Evolutionary conservation across 2,113 vertebrate genomes (phyloP).

Genomic region (Psittacara wagleri): DNA sequence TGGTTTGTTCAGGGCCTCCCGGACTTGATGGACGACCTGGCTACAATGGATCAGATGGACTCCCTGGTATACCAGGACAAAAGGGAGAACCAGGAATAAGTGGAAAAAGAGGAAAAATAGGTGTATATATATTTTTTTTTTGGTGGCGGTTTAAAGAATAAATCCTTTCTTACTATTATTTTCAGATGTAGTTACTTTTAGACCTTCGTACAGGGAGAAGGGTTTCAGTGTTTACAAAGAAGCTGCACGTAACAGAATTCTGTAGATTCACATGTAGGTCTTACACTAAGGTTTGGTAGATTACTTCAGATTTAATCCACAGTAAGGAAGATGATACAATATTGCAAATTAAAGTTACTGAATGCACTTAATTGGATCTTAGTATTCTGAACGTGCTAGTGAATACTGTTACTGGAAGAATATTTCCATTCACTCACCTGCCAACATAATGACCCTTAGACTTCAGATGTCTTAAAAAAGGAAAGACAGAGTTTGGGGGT

Average conservation of each 20-base stretch:
- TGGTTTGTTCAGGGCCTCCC: slow-evolving; percentile 78
- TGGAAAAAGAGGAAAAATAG: slow-evolving; percentile 81
- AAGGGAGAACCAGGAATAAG: slow-evolving; percentile 88
- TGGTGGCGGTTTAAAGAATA: background rate
- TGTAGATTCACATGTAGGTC: background rate
- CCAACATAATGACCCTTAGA: background rate
- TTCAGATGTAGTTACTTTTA: background rate
- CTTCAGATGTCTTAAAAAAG: background rate
- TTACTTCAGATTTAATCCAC: background rate
- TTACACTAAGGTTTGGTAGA: background rate
- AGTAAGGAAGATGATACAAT: background rate
- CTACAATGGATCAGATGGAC: slow-evolving; percentile 87
- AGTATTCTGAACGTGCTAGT: background rate
- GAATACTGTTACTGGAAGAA: background rate
- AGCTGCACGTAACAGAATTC: background rate
- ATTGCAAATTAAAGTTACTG: background rate
- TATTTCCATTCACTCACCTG: background rate
- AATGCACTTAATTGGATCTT: background rate
- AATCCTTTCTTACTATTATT: background rate
- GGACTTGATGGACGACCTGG: slow-evolving; percentile 83
- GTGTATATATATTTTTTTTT: slow-evolving; percentile 24
- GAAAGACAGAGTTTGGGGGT: background rate
- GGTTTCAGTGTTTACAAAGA: background rate
- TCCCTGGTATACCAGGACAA: slow-evolving; percentile 82
- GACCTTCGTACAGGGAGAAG: background rate